phyloP scores from a whole-genome alignment of 2,113 vertebrate genomes.

The Nothocercus nigrocapillus region DNA sequence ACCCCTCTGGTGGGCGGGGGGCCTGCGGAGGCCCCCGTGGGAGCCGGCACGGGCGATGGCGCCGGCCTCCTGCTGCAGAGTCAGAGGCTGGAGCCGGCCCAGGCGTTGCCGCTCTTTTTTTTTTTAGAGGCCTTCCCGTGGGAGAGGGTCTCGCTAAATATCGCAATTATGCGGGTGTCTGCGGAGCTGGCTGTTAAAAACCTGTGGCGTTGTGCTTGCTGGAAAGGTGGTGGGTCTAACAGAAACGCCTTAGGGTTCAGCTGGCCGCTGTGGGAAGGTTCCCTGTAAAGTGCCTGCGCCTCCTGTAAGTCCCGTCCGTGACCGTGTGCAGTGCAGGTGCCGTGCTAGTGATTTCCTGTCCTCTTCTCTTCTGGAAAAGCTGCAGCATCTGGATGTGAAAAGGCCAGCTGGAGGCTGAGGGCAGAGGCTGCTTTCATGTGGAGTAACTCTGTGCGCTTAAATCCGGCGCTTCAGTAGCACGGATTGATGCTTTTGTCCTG shows the following conservation, averaged over 20 bases:
- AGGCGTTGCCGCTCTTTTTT: not conserved
- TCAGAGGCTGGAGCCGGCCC: too few relatives aligned
- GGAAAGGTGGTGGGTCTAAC: not conserved
- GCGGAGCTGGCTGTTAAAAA: not conserved
- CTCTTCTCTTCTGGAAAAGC: not conserved
- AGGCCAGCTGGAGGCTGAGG: not conserved
- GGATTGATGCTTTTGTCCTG: not conserved
- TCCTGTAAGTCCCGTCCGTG: not conserved
- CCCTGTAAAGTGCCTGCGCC: not conserved
- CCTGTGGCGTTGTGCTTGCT: fast-evolving
- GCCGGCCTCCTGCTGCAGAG: too few relatives aligned
- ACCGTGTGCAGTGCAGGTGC: too few relatives aligned
- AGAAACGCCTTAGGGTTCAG: not conserved
- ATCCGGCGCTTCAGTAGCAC: not conserved
- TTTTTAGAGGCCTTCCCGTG: not conserved
- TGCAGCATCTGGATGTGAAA: not conserved
- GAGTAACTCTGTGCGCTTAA: not conserved
- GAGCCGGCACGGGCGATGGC: too few relatives aligned
- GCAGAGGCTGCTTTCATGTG: fast-evolving
- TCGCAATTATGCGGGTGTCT: not conserved
- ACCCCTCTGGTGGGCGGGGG: too few relatives aligned
- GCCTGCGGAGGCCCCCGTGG: too few relatives aligned
- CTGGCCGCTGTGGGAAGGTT: not conserved
- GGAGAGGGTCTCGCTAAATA: not conserved
- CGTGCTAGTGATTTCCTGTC: not conserved